Evolutionary conservation across 1,140 invertebrate species (phyloP).

Genomic region (Drosophila melanica): DNA sequence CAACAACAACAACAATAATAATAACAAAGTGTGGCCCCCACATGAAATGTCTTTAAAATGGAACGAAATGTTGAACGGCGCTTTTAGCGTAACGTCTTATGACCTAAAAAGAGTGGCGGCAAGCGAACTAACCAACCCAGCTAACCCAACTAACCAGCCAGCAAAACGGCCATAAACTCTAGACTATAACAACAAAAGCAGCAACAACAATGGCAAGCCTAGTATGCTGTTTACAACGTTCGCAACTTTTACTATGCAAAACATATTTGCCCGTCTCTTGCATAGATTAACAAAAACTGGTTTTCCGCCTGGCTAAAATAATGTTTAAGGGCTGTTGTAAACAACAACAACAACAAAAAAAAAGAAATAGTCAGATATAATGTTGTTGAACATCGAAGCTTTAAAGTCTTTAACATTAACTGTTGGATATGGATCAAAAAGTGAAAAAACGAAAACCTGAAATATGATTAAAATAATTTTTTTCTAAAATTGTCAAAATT

Average conservation of each 20-base stretch:
- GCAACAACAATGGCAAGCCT: conserved; percentile 4
- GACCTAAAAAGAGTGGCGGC: conserved; percentile 67
- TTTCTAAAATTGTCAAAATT: no score
- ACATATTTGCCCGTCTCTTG: conserved; percentile 59
- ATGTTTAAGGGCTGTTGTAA: not conserved
- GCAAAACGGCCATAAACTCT: conserved; percentile 43
- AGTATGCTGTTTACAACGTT: conserved; percentile 37
- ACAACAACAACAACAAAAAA: no score
- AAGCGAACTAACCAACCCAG: conserved; percentile 49
- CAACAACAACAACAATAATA: conserved; percentile 22
- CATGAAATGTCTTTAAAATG: conserved; percentile 80
- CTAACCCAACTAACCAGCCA: conserved; percentile 46
- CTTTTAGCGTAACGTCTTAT: conserved; percentile 75
- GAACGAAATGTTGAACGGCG: conserved; percentile 68
- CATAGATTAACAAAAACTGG: conserved; percentile 69
- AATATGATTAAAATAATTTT: no score
- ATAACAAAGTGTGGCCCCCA: conserved; percentile 26
- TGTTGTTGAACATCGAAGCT: not conserved
- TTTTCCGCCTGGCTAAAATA: conserved; percentile 43
- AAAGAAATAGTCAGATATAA: not conserved
- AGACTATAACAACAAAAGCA: conserved; percentile 25
- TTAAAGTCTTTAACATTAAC: not conserved
- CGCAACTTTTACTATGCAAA: conserved; percentile 69
- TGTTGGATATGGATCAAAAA: no score
- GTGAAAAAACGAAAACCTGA: no score